Conservation (phyloP, 2,797 vertebrate genomes). For the Betta splendens region DNA sequence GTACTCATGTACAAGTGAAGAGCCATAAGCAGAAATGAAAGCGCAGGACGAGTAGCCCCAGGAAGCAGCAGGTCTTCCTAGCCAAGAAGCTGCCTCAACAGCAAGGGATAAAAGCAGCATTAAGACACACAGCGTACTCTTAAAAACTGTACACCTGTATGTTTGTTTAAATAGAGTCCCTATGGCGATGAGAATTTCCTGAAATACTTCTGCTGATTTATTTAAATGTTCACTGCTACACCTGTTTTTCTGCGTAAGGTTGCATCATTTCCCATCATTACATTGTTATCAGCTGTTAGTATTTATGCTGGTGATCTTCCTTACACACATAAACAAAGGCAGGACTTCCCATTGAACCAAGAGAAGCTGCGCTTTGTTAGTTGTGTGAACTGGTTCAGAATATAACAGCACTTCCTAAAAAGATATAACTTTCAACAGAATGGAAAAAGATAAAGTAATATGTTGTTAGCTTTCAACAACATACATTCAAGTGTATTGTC, state of each 20-base stretch:
- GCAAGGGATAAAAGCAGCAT: constrained; percentile 13
- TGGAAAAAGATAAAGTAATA: too few relatives aligned
- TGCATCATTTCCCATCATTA: constrained; percentile 26
- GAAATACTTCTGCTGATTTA: constrained; percentile 38
- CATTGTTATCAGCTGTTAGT: constrained; percentile 21
- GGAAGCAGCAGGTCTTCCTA: constrained; percentile 24
- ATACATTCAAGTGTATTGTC: neutral
- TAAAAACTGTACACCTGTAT: constrained; percentile 29
- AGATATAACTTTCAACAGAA: too few relatives aligned
- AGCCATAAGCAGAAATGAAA: constrained; percentile 24
- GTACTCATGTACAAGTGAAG: constrained; percentile 10
- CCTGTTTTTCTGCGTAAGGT: constrained; percentile 39
- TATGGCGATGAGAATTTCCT: constrained; percentile 10
- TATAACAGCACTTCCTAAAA: neutral
- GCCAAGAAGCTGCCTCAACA: constrained; percentile 14
- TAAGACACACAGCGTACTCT: neutral
- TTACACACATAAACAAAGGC: constrained; percentile 31
- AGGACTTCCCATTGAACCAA: constrained; percentile 9
- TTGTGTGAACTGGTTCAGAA: constrained; percentile 18
- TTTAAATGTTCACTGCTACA: constrained; percentile 24
- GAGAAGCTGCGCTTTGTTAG: constrained; percentile 16
- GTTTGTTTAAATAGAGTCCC: constrained; percentile 34
- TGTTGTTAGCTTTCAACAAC: constrained; percentile 1
- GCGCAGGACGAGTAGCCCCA: constrained; percentile 1
- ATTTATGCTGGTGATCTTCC: constrained; percentile 31